These are phyloP conservation scores for Zaprionus tsacasi DNA, from an alignment of 1,140 invertebrate genomes.

Conservation along the genomic window DNA sequence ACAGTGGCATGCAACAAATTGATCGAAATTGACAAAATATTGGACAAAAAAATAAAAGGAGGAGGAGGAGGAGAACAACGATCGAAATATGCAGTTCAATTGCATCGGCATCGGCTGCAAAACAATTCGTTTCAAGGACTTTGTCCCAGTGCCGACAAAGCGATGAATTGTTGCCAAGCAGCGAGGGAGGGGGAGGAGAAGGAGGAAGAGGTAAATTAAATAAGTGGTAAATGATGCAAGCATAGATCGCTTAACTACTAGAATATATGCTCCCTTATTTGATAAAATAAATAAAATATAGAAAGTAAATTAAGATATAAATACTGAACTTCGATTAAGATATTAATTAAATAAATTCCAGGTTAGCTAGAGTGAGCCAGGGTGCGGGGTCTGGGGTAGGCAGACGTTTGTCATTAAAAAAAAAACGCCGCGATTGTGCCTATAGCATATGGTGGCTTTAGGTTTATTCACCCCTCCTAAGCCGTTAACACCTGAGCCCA, in stretches of 20 bases:
- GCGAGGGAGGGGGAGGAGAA: neutral
- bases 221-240: neutral
- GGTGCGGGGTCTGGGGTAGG: neutral
- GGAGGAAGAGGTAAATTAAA: neutral
- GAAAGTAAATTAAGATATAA: too few relatives aligned
- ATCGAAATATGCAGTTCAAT: slow-evolving; percentile 77
- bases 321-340: neutral
- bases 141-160: slow-evolving; percentile 75
- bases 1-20: slow-evolving; percentile 78
- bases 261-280: neutral
- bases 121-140: slow-evolving; percentile 78
- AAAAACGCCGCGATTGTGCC: slow-evolving; percentile 14
- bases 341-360: slow-evolving; percentile 1
- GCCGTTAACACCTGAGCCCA: slow-evolving; percentile 78
- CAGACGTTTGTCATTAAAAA: neutral
- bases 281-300: too few relatives aligned
- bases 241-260: neutral
- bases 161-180: slow-evolving; percentile 18
- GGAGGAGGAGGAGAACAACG: slow-evolving; percentile 1
- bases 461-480: slow-evolving; percentile 75
- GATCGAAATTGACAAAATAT: slow-evolving; percentile 83
- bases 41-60: slow-evolving; percentile 35
- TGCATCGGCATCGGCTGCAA: slow-evolving; percentile 52
- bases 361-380: neutral
- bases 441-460: slow-evolving; percentile 47